Base-by-base conservation (phyloP, 2,113 vertebrate species). In the Upupa epops region DNA sequence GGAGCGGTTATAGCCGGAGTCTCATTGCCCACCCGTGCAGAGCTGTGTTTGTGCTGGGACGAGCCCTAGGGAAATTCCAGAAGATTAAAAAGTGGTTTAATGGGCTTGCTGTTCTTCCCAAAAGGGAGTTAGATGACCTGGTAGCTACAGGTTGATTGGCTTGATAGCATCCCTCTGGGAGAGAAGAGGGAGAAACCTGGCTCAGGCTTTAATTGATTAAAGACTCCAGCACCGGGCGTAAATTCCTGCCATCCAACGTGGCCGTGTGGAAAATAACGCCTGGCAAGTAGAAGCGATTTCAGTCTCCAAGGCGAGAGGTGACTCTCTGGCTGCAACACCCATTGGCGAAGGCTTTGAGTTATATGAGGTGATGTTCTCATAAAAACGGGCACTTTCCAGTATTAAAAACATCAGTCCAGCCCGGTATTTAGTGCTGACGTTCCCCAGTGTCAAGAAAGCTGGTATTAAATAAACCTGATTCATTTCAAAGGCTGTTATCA, bases 71-170 rank as follows among this genome's bases (percentile, higher is more conserved):
- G 95, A 85, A 66, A 92, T 92, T 90, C 81, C 83, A 59, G 90
- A 55, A 90, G 74, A 88, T 84, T 75, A 82, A 88, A 84, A 90
- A 87, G 74, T 55, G 51, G 36, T 95, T 92, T 82, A 90, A 88
- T 78, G 32, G 58, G 18, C 32, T 55, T 89, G 59, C 51, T 91
- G 83, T 54, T 90, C 69, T 90, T 93, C 83, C 54, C 76, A 74
- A 89, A 81, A 60, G 90, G 68, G 29, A 92, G 12, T 36, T 48
- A 68, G 72, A 82, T 96, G 93, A 94, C 92, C 90, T 87, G 88
- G 68, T 92, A 63, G 78, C 93, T 84, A 90, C 94, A 96, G 96
- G 90, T 95, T 89, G 92, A 86, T 92, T 90, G 74, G 92, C 83
- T 83, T 84, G 74, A 92, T 82, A 81, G 55, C 63, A 56, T 82